Percentiles rank a stretch among this genome's conserved stretches.
Conservation (phyloP, 2,888 invertebrate genomes). For the Caenorhabditis afra region DNA sequence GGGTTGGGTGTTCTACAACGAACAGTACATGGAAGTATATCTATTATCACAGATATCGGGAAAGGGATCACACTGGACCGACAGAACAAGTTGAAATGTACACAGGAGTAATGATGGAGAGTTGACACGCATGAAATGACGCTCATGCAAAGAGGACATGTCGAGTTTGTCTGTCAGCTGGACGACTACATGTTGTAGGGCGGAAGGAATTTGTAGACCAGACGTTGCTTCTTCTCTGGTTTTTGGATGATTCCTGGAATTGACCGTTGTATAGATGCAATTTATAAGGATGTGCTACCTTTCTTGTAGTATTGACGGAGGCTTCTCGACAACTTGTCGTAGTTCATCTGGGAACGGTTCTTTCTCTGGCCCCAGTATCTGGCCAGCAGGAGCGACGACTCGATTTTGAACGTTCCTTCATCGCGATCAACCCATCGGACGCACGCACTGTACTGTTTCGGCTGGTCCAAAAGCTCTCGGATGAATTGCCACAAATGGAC, state of each 20-base stretch:
- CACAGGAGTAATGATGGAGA: constrained; percentile 9
- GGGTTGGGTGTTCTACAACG: constrained; percentile 70
- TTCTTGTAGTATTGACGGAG: constrained; percentile 99
- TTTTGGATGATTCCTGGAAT: constrained; percentile 87
- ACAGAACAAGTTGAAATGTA: constrained; percentile 62
- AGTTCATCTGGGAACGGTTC: constrained; percentile 99
- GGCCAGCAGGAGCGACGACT: constrained; percentile 97
- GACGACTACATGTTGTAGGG: constrained; percentile 77
- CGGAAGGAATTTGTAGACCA: constrained; percentile 93
- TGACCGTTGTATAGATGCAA: not conserved
- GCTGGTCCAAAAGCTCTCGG: constrained; percentile 92
- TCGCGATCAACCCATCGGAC: constrained; percentile 97
- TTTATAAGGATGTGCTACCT: constrained; percentile 82
- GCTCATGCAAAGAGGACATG: constrained; percentile 21
- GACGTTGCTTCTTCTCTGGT: constrained; percentile 95
- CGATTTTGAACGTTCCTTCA: constrained; percentile 95
- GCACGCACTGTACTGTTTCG: constrained; percentile 92
- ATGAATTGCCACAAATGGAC: constrained; percentile 99
- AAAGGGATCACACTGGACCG: constrained; percentile 66
- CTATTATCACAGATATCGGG: constrained; percentile 71
- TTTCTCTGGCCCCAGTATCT: constrained; percentile 97
- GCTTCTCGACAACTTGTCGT: constrained; percentile 97
- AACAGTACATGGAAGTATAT: constrained; percentile 73
- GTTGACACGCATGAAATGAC: constrained; percentile 5
- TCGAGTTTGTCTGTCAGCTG: constrained; percentile 34